Percentiles rank a stretch among this genome's conserved stretches.
Conservation (phyloP, 2,888 invertebrate species). For the Temnothorax unifasciatus region DNA sequence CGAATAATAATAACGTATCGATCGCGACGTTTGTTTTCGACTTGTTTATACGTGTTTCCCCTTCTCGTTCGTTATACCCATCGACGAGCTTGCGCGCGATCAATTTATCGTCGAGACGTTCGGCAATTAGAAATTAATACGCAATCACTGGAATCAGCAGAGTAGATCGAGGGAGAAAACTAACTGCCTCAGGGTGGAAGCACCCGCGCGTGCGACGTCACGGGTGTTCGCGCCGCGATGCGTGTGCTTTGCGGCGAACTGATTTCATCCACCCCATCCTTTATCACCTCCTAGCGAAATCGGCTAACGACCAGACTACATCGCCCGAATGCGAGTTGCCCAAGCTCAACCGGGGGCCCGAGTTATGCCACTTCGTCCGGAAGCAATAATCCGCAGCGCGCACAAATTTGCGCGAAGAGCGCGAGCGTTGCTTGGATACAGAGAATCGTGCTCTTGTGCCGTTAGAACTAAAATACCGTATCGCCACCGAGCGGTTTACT, state of each 20-base stretch:
- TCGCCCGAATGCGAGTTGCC: conserved; percentile 52
- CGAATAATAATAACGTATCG: conserved; percentile 16
- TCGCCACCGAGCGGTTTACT: conserved; percentile 17
- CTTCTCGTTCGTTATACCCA: conserved; percentile 24
- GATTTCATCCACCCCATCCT: conserved; percentile 57
- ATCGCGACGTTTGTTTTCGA: neutral
- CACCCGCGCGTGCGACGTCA: conserved; percentile 2
- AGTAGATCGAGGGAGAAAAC: conserved; percentile 43
- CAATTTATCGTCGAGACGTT: conserved; percentile 39
- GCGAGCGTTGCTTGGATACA: neutral
- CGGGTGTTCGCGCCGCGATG: neutral
- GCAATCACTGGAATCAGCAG: neutral
- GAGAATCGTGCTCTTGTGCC: conserved; percentile 2
- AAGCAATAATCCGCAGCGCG: conserved; percentile 59
- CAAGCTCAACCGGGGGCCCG: conserved; percentile 42
- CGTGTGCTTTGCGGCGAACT: conserved; percentile 29
- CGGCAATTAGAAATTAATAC: conserved; percentile 65
- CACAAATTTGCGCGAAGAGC: neutral
- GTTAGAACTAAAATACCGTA: conserved; percentile 30
- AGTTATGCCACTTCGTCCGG: conserved; percentile 64
- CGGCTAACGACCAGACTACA: conserved; percentile 56
- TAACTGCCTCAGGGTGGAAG: conserved; percentile 27
- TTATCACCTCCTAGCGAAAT: conserved; percentile 31
- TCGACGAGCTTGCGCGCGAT: conserved; percentile 54
- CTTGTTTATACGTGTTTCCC: neutral